Evolutionary conservation across 2,888 invertebrate species (phyloP).

Genomic region (Andrena minutula): DNA sequence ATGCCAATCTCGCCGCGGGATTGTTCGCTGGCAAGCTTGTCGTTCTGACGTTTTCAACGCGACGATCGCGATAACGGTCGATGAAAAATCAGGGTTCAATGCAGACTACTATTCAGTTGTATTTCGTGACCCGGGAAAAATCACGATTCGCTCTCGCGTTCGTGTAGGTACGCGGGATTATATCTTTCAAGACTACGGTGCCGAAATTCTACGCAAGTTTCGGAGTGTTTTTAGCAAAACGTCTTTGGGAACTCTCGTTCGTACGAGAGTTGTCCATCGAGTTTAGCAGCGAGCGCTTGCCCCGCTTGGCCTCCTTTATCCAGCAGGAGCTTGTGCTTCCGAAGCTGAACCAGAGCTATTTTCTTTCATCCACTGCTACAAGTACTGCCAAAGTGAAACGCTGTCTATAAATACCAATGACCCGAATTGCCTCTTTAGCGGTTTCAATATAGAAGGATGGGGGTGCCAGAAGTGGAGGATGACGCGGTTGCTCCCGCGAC

Average conservation of each 20-base stretch:
- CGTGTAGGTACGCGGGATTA: not conserved
- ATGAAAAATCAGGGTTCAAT: not conserved
- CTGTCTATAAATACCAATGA: not conserved
- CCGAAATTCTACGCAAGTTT: constrained; percentile 30
- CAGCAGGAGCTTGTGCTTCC: constrained; percentile 21
- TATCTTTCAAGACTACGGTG: not conserved
- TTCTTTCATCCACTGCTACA: not conserved
- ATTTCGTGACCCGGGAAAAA: no score
- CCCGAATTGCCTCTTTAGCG: not conserved
- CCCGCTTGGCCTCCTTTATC: constrained; percentile 31
- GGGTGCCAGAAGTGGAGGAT: constrained; percentile 6
- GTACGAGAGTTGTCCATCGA: constrained; percentile 27
- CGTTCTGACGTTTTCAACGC: not conserved
- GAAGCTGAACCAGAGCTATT: constrained; percentile 16
- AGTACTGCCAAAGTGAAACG: not conserved
- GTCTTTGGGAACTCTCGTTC: constrained; percentile 23
- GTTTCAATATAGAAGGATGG: not conserved
- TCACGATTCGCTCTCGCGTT: no score
- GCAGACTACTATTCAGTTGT: not conserved
- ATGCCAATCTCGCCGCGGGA: not conserved
- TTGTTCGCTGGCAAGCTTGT: not conserved
- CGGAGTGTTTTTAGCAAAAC: constrained; percentile 18
- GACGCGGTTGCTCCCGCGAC: not conserved
- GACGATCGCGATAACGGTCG: not conserved
- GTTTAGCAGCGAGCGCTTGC: constrained; percentile 33